These are phyloP conservation scores for Sisor rabdophorus DNA, from an alignment of 2,113 vertebrate genomes.

Conservation along the genomic window DNA sequence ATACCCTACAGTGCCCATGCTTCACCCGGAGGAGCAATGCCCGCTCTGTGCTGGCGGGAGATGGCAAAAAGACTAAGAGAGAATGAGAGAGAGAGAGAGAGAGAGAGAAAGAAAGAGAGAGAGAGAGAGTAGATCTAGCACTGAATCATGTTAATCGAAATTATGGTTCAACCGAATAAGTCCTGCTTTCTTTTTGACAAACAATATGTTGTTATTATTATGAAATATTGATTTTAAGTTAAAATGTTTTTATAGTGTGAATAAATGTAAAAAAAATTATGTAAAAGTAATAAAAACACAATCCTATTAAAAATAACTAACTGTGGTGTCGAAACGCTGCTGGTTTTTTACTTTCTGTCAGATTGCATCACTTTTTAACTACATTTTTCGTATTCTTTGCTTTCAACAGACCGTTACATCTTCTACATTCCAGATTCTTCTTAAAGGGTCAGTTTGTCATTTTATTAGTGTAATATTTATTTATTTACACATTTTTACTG, in stretches of 20 bases:
- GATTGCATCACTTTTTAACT: not conserved
- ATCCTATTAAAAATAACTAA: not conserved
- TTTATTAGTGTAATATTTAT: not conserved
- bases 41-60: conserved; percentile 8
- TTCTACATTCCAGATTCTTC: not conserved
- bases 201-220: not conserved
- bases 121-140: not conserved
- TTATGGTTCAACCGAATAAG: not conserved
- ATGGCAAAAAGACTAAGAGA: no score
- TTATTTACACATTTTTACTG: not conserved
- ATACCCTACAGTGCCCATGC: conserved; percentile 42
- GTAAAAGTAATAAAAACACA: not conserved
- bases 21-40: conserved; percentile 38
- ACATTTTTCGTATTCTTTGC: not conserved
- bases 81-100: not conserved
- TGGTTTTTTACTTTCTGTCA: not conserved
- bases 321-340: not conserved
- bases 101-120: conserved; percentile 20
- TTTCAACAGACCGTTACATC: not conserved
- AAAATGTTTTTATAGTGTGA: no score
- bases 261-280: not conserved
- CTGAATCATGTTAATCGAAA: not conserved
- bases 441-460: not conserved
- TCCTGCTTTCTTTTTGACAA: not conserved
- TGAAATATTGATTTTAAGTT: not conserved